A percentile compares a stretch with the other conserved stretches of the same genome.
phyloP scores from a whole-genome alignment of 30 jellyfish, hydroid and myxozoan genomes.

The Pelagia noctiluca region DNA sequence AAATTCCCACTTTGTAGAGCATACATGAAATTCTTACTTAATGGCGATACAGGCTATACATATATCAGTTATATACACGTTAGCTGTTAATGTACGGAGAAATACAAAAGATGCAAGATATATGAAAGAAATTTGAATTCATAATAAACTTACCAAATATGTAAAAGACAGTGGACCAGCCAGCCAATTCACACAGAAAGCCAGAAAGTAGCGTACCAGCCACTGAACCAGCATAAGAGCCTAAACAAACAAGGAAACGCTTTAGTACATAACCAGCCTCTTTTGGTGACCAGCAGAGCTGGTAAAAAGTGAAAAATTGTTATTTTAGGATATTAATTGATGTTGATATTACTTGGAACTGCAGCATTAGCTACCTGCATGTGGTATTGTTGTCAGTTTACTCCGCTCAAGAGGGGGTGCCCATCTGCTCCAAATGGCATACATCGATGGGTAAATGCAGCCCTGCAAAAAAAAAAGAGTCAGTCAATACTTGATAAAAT shows the following conservation, averaged over 20 bases:
- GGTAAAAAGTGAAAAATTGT: neutral
- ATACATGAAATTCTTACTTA: no score
- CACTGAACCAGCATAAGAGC: slow-evolving; percentile 99
- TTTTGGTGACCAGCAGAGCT: neutral
- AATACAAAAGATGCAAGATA: no score
- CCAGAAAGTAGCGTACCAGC: slow-evolving; percentile 96
- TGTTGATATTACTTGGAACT: neutral
- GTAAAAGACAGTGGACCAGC: slow-evolving; percentile 96
- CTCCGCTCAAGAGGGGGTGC: slow-evolving; percentile 98
- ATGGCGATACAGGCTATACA: no score
- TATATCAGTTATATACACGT: no score
- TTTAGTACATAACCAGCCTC: neutral
- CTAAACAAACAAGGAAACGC: slow-evolving; percentile 25
- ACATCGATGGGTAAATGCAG: slow-evolving; percentile 97
- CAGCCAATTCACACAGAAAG: slow-evolving; percentile 90
- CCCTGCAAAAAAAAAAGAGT: slow-evolving; percentile 70
- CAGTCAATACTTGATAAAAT: neutral
- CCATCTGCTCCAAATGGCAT: slow-evolving; percentile 98
- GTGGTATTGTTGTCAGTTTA: slow-evolving; percentile 89
- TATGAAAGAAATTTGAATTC: neutral
- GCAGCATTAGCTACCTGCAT: slow-evolving; percentile 76
- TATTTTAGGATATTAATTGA: neutral
- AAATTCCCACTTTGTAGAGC: no score
- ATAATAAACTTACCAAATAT: slow-evolving; percentile 68
- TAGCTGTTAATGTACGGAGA: no score